A percentile compares a stretch with the other conserved stretches of the same genome.
These are phyloP conservation scores for Eilema griseolum DNA, from an alignment of 2,888 invertebrate species.

Conservation along the genomic window DNA sequence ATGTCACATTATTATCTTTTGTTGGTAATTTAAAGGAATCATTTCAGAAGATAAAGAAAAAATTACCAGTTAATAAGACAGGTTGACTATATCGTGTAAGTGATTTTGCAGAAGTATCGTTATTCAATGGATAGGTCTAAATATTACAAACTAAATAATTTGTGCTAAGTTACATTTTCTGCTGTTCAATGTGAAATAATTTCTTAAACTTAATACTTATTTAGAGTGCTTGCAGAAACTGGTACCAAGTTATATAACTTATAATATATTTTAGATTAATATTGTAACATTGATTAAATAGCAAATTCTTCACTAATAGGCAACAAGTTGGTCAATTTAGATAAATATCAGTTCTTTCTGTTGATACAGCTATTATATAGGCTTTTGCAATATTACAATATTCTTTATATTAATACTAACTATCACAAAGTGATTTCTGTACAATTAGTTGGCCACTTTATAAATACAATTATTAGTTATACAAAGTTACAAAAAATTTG, in stretches of 20 bases:
- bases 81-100: too few species aligned
- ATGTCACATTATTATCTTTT: too few species aligned
- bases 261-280: slow-evolving; percentile 34
- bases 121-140: too few species aligned
- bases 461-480: slow-evolving; percentile 45
- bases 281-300: slow-evolving; percentile 46
- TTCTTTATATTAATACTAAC: slow-evolving; percentile 57
- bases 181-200: slow-evolving; percentile 39
- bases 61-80: too few species aligned
- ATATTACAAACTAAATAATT: slow-evolving; percentile 39
- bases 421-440: slow-evolving; percentile 63
- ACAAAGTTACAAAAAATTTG: slow-evolving; percentile 52
- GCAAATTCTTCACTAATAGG: slow-evolving; percentile 32
- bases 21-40: too few species aligned
- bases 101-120: too few species aligned
- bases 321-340: slow-evolving; percentile 38
- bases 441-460: slow-evolving; percentile 61
- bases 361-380: slow-evolving; percentile 51
- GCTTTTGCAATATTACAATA: slow-evolving; percentile 57
- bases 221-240: slow-evolving; percentile 33
- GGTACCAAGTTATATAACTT: slow-evolving; percentile 38
- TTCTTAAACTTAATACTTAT: slow-evolving; percentile 32
- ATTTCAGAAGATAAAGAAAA: too few species aligned
- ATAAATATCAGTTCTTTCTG: slow-evolving; percentile 52
- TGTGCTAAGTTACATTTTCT: slow-evolving; percentile 36